phyloP scores from a whole-genome alignment of 2,888 invertebrate genomes.

The Parnassius orleans region DNA sequence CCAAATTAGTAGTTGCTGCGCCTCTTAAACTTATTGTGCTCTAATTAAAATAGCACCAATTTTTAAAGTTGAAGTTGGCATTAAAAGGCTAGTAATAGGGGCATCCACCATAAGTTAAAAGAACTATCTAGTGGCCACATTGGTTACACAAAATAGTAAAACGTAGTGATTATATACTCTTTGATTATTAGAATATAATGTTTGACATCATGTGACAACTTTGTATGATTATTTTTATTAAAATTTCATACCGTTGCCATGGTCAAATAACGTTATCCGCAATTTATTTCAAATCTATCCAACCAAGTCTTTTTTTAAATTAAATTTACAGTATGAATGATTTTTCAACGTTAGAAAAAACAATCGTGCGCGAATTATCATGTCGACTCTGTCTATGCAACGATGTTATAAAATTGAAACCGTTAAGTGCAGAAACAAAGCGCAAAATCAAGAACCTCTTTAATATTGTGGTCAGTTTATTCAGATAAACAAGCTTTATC shows the following conservation, averaged over 20 bases:
- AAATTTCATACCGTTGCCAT: constrained; percentile 32
- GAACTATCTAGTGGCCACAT: constrained; percentile 10
- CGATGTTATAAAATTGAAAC: constrained; percentile 71
- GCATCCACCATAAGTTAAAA: no score
- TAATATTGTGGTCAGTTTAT: constrained; percentile 58
- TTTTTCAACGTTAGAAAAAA: constrained; percentile 66
- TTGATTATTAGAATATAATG: background rate
- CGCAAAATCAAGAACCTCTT: constrained; percentile 69
- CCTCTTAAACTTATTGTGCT: no score
- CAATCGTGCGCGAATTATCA: constrained; percentile 70
- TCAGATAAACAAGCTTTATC: background rate
- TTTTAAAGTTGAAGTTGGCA: no score
- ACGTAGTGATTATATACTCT: no score
- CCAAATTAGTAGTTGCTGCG: no score
- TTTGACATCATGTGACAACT: constrained; percentile 16
- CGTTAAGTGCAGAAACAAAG: constrained; percentile 66
- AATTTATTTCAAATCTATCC: constrained; percentile 22
- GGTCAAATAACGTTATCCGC: constrained; percentile 30
- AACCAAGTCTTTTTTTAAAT: constrained; percentile 1
- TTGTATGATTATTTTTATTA: constrained; percentile 6
- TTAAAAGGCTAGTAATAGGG: no score
- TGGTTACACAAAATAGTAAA: background rate
- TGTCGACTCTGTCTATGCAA: constrained; percentile 72
- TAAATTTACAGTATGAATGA: constrained; percentile 64
- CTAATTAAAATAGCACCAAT: no score